Base-by-base conservation (phyloP, 2,113 vertebrate genomes). In the Centrocercus urophasianus region DNA sequence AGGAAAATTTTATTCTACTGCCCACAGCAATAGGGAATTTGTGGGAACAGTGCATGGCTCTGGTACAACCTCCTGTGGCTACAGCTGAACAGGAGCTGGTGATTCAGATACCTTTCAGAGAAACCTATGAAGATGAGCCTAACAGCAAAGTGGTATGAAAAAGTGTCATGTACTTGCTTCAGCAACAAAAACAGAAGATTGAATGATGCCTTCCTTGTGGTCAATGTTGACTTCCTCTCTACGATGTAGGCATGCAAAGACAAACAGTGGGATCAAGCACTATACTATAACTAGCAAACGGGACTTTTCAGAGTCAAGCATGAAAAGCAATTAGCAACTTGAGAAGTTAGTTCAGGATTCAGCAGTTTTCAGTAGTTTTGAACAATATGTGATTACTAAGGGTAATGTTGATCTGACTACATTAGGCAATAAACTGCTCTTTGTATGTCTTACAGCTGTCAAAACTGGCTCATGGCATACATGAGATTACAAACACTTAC, bases 61-160 rank as follows among this genome's bases (percentile, higher is more conserved):
- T 22, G 1, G 0, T 32, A 54, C 0, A 0, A 10, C 38, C 22
- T 45, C 27, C 60, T 27, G 8, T 38, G 56, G 14, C 47, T 12
- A 30, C 63, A 38, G 32, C 15, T 59, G 28, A 71, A 54, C 14
- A 24, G n/a, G 36, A 85, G 21, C 30, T 47, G 14, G 15, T 60
- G 25, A 34, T 13, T 25, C 36, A 40, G 13, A 6, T 15, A n/a
- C 6, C 3, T 12, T 60, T 72, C 52, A 66, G 43, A 76, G 65
- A 59, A 71, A 93, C 8, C 10, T 42, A 11, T 56, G 30, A 86
- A 50, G 54, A 47, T 47, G 12, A 72, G 54, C 24, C 30, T 28
- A 60, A 64, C n/a, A 75, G 36, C 8, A 64, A 40, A 65, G 45
- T 5, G 34, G 59, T 7, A 30, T 21, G 15, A 60, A 24, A 12